A percentile compares a stretch with the other conserved stretches of the same genome.
phyloP scores from a whole-genome alignment of 2,113 vertebrate genomes.

The Paracanthobrama guichenoti region DNA sequence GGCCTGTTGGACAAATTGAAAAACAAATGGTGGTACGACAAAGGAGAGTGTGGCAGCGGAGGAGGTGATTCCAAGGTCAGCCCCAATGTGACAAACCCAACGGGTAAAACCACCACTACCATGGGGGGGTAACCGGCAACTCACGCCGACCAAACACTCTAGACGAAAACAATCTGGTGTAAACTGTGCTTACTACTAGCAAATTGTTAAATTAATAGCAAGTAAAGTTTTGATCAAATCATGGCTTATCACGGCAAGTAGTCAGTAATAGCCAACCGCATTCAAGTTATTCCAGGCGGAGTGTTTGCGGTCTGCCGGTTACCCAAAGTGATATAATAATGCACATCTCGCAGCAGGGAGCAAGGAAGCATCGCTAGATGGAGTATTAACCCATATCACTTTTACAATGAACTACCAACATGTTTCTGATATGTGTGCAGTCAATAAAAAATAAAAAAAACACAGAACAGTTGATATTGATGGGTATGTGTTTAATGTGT shows the following conservation, averaged over 20 bases:
- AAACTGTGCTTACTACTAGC: neutral
- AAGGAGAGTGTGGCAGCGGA: slow-evolving; percentile 99
- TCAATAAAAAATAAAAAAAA: slow-evolving; percentile 45
- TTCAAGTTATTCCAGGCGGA: slow-evolving; percentile 58
- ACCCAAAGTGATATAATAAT: slow-evolving; percentile 96
- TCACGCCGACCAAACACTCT: slow-evolving; percentile 66
- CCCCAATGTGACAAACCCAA: slow-evolving; percentile 93
- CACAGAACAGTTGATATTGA: slow-evolving; percentile 52
- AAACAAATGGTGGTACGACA: slow-evolving; percentile 99
- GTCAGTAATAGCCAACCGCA: slow-evolving; percentile 2
- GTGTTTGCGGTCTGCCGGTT: slow-evolving; percentile 90
- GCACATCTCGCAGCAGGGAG: slow-evolving; percentile 90
- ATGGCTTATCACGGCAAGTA: neutral
- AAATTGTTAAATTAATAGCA: no score
- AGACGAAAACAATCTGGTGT: slow-evolving; percentile 50
- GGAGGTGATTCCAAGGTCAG: slow-evolving; percentile 99
- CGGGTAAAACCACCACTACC: slow-evolving; percentile 81
- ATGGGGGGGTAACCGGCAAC: slow-evolving; percentile 94
- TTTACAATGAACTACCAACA: slow-evolving; percentile 78
- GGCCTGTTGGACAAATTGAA: slow-evolving; percentile 99
- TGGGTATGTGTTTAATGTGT: slow-evolving; percentile 66
- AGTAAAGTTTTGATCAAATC: neutral
- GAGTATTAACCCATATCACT: slow-evolving; percentile 95
- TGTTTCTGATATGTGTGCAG: slow-evolving; percentile 63
- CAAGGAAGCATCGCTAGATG: slow-evolving; percentile 81